Evolutionary conservation across 2,113 vertebrate species (phyloP).

Genomic region (Vidua chalybeata): DNA sequence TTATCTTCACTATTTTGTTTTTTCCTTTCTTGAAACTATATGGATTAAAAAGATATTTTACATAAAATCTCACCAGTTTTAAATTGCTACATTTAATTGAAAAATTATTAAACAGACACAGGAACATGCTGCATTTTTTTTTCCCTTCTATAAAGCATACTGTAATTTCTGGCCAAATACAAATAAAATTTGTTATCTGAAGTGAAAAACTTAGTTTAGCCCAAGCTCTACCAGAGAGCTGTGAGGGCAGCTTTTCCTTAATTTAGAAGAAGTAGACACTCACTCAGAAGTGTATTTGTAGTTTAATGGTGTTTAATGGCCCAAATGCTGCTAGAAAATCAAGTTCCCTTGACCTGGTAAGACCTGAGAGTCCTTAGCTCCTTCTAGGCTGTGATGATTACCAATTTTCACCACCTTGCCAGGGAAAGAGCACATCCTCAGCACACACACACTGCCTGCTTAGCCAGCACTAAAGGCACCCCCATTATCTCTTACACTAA

Average conservation of each 20-base stretch:
- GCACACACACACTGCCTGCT: not conserved
- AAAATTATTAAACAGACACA: not conserved
- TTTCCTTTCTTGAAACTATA: not conserved
- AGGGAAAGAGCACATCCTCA: not conserved
- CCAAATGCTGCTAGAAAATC: not conserved
- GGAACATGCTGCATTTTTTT: not conserved
- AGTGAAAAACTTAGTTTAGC: not conserved
- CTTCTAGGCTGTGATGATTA: not conserved
- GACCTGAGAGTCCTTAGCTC: not conserved
- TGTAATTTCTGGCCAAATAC: not conserved
- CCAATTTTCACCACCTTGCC: not conserved
- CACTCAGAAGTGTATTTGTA: not conserved
- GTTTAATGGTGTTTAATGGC: not conserved
- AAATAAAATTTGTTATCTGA: not conserved
- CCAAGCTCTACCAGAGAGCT: not conserved
- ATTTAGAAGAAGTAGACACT: not conserved
- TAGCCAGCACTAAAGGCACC: not conserved
- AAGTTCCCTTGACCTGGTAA: not conserved
- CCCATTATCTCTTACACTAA: not conserved
- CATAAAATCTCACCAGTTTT: not conserved
- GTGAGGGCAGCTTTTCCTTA: not conserved
- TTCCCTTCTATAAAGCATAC: not conserved
- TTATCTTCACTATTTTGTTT: not conserved
- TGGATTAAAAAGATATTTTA: not conserved
- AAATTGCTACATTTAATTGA: not conserved